A percentile compares a stretch with the other conserved stretches of the same genome.
These are phyloP conservation scores for Nesoenas mayeri DNA, from an alignment of 2,113 vertebrate species.

Conservation along the genomic window DNA sequence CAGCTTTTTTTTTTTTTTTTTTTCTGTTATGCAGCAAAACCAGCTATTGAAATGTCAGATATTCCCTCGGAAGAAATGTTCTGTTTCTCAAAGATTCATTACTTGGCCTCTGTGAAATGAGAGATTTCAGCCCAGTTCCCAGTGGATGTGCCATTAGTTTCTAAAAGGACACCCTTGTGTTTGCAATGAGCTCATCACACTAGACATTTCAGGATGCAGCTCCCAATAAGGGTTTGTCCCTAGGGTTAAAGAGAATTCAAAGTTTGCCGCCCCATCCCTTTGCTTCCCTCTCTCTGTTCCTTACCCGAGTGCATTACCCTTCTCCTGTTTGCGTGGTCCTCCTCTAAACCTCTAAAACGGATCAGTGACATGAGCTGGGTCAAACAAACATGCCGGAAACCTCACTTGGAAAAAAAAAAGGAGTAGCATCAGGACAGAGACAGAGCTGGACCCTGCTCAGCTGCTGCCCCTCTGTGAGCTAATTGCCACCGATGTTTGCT, in stretches of 20 bases:
- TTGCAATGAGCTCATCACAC: background rate
- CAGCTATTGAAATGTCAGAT: background rate
- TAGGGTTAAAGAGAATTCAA: background rate
- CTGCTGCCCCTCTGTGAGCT: fast-evolving
- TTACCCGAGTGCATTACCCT: fast-evolving
- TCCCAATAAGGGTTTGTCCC: background rate
- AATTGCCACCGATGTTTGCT: background rate
- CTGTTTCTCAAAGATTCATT: background rate
- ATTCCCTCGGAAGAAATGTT: background rate
- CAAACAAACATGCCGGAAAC: background rate
- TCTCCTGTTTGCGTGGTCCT: background rate
- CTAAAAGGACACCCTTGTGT: constrained; percentile 6
- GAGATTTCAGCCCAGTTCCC: background rate
- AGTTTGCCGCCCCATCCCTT: background rate
- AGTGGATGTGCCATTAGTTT: background rate
- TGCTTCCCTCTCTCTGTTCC: background rate
- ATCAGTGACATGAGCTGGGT: background rate
- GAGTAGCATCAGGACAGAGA: background rate
- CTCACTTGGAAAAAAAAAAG: background rate
- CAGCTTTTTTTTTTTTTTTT: too few relatives aligned
- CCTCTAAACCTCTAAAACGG: background rate
- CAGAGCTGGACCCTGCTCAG: background rate
- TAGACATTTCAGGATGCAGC: background rate
- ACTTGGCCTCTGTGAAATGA: background rate
- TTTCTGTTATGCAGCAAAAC: background rate